These are phyloP conservation scores for Parapsyche elsis DNA, from an alignment of 1,140 invertebrate genomes.

Conservation along the genomic window DNA sequence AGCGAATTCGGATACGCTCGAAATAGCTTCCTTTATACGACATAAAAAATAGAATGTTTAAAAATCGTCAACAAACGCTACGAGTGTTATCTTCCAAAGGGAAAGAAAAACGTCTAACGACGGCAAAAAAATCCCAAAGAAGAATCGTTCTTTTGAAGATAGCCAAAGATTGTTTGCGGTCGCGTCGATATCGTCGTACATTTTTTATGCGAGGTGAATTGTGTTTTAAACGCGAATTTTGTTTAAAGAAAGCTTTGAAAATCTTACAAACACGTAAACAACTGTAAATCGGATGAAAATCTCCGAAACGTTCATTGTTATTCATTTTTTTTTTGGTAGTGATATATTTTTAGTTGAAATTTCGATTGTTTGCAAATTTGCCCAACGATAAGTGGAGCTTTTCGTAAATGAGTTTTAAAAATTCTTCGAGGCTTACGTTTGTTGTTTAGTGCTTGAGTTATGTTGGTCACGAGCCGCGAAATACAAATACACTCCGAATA, in stretches of 20 bases:
- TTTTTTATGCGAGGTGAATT: neutral
- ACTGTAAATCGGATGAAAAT: no score
- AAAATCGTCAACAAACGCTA: neutral
- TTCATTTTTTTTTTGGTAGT: neutral
- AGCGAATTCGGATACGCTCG: neutral
- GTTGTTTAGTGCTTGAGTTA: neutral
- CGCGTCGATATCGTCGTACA: neutral
- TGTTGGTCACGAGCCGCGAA: neutral
- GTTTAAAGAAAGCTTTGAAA: no score
- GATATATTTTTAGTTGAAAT: neutral
- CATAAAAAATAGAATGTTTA: neutral
- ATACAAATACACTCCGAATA: neutral
- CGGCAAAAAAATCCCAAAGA: neutral
- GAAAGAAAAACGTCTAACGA: neutral
- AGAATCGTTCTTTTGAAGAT: neutral
- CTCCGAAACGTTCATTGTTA: neutral
- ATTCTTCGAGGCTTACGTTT: neutral
- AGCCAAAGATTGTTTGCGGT: neutral
- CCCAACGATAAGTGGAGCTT: neutral
- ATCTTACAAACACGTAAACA: no score
- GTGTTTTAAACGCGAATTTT: no score
- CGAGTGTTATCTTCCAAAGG: neutral
- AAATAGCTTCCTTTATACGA: neutral
- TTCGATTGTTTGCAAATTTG: neutral
- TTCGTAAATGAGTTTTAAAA: constrained; percentile 1